Evolutionary conservation across 2,113 vertebrate genomes (phyloP), one percentile per base, ranked within the genome.

Genomic region (Eudyptes chrysolophus): DNA sequence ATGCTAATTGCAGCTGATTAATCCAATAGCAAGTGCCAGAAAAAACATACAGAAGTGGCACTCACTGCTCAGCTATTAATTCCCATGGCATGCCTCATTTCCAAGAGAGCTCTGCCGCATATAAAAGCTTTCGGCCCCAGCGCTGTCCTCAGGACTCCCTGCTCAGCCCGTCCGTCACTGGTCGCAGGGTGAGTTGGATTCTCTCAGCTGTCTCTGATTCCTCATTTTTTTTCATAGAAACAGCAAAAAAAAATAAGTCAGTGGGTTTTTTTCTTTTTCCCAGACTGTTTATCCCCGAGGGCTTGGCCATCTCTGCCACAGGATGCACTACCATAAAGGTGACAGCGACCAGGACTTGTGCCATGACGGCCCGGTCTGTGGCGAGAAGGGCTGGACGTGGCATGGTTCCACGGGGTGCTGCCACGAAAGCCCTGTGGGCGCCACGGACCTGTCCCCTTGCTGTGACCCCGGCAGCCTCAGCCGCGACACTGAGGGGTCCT

Each of bases 11-110:
- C 38, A 34, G 92, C 52, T 96, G 93, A 95, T 96, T 74, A 97
- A 94, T 75, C 72, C 51, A 10, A 1, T 5, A 49, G 89, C 22
- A 51, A 87, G 94, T 22, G 48, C 84, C 89, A 84, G 92, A 7
- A 74, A 87, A 74, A 87, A 85, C 71, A 29, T 8, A 22, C 57
- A 92, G 89, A 78, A 84, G 81, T 52, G 77, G 95, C 74, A 88
- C 84, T 95, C 92, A 96, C 36, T 5, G 92, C 94, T 94, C 84
- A 93, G 93, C 94, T 96, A 89, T 87, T 97, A 29, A 97, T 97
- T 97, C 97, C 92, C 94, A 25, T 46, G 87, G 34, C 61, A 44
- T 97, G 94, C 66, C 77, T 97, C 97, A 97, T 19, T 52, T 34
- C 69, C 81, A 22, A 68, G 10, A 68, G 8, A 94, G n/a, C 72